Evolutionary conservation across 2,797 vertebrate species (phyloP).

Genomic region (Macrochelys suwanniensis): DNA sequence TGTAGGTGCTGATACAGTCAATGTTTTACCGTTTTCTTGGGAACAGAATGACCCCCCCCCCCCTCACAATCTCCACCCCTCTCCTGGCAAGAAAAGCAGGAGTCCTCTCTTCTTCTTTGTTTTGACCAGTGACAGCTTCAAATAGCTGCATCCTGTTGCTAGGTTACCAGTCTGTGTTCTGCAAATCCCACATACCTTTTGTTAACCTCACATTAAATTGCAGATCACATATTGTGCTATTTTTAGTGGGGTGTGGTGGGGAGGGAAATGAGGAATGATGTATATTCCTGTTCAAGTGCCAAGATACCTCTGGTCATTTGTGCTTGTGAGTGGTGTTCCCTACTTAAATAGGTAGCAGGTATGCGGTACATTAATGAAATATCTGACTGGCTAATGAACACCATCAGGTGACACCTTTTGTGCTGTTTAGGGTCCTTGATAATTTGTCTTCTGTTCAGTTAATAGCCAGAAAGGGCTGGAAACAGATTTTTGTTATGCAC

Average conservation of each 20-base stretch:
- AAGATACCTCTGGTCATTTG: not conserved
- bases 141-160: constrained; percentile 80
- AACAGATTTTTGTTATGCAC: not conserved
- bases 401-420: constrained; percentile 29
- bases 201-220: constrained; percentile 65
- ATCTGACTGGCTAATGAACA: constrained; percentile 48
- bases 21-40: not conserved
- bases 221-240: constrained; percentile 71
- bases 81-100: not conserved
- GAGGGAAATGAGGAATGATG: not conserved
- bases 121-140: constrained; percentile 60
- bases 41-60: not conserved
- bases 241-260: constrained; percentile 59
- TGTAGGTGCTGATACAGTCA: too few species aligned
- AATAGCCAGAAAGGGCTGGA: constrained; percentile 17
- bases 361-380: not conserved
- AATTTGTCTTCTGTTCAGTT: constrained; percentile 23
- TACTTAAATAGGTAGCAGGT: constrained; percentile 9
- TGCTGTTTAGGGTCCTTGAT: constrained; percentile 47
- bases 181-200: constrained; percentile 60
- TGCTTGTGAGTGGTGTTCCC: not conserved
- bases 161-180: constrained; percentile 77
- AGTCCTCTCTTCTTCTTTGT: constrained; percentile 42
- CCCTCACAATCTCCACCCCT: not conserved
- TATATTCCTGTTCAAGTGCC: not conserved